Percentiles rank a stretch among this genome's conserved stretches.
phyloP scores from a whole-genome alignment of 2,888 invertebrate genomes.

The Eudasyphora cyanicolor region DNA sequence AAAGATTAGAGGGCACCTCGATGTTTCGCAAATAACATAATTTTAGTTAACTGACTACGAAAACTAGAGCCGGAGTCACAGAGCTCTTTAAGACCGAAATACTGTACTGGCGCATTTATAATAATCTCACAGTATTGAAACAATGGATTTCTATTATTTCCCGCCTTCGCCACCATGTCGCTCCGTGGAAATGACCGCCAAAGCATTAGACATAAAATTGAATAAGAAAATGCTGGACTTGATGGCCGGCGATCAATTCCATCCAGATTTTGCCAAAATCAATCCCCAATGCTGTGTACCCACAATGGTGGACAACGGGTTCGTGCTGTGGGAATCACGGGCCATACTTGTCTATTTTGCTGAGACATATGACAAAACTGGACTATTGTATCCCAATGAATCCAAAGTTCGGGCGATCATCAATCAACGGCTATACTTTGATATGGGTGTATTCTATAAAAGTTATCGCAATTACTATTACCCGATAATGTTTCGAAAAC shows the following conservation, averaged over 20 bases:
- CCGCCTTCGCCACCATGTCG: slow-evolving; percentile 84
- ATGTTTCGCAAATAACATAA: background rate
- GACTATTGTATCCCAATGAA: slow-evolving; percentile 87
- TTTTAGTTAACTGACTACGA: background rate
- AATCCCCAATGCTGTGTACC: slow-evolving; percentile 93
- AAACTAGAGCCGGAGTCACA: background rate
- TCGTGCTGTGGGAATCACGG: slow-evolving; percentile 90
- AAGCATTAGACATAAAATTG: slow-evolving; percentile 84
- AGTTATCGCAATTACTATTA: slow-evolving; percentile 86
- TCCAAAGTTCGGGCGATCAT: slow-evolving; percentile 87
- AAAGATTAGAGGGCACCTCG: background rate
- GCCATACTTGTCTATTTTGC: slow-evolving; percentile 90
- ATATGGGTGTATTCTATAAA: slow-evolving; percentile 86
- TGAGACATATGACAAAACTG: slow-evolving; percentile 88
- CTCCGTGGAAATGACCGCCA: slow-evolving; percentile 83
- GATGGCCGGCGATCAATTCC: slow-evolving; percentile 83
- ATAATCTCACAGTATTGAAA: too few relatives aligned
- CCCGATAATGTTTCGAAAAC: slow-evolving; percentile 82
- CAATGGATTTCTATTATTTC: slow-evolving; percentile 84
- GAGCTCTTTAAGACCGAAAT: background rate
- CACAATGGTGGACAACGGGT: slow-evolving; percentile 90
- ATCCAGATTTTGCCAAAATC: slow-evolving; percentile 85
- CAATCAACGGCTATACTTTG: slow-evolving; percentile 90
- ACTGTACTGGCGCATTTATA: background rate
- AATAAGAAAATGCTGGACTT: slow-evolving; percentile 83